These are phyloP conservation scores for Luehdorfia chinensis DNA, from an alignment of 1,140 invertebrate species.

Conservation along the genomic window DNA sequence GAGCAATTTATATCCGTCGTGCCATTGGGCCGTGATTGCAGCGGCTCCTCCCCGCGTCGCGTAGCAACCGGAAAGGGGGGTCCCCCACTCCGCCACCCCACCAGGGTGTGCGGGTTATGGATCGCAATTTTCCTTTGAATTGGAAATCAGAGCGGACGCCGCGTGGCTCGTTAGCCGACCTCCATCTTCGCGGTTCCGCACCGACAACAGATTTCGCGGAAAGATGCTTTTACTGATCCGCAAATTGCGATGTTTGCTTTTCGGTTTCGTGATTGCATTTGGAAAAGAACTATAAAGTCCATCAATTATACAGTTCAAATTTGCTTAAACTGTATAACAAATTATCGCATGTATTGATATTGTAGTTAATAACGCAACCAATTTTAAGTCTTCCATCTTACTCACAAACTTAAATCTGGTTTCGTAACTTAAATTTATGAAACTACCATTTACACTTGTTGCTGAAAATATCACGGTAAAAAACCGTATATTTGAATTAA, in stretches of 20 bases:
- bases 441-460: too few relatives aligned
- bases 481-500: too few relatives aligned
- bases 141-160: constrained; percentile 75
- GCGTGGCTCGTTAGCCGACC: constrained; percentile 38
- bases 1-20: constrained; percentile 79
- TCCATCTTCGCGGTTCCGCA: constrained; percentile 62
- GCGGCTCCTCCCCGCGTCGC: constrained; percentile 78
- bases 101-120: constrained; percentile 72
- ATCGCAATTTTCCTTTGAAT: constrained; percentile 79
- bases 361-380: too few relatives aligned
- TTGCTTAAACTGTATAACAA: too few relatives aligned
- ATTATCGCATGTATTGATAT: too few relatives aligned
- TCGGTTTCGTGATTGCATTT: background rate
- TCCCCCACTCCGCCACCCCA: constrained; percentile 68
- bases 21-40: constrained; percentile 77
- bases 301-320: background rate
- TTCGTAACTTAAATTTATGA: too few relatives aligned
- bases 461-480: too few relatives aligned
- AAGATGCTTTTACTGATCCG: constrained; percentile 52
- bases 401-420: too few relatives aligned
- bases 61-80: constrained; percentile 75
- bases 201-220: constrained; percentile 72
- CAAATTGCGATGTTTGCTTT: constrained; percentile 43
- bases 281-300: constrained; percentile 1
- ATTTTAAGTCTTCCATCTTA: too few relatives aligned